A percentile compares a stretch with the other conserved stretches of the same genome.
Evolutionary conservation across 2,888 invertebrate genomes (phyloP).

Genomic region (Dolomedes plantarius): DNA sequence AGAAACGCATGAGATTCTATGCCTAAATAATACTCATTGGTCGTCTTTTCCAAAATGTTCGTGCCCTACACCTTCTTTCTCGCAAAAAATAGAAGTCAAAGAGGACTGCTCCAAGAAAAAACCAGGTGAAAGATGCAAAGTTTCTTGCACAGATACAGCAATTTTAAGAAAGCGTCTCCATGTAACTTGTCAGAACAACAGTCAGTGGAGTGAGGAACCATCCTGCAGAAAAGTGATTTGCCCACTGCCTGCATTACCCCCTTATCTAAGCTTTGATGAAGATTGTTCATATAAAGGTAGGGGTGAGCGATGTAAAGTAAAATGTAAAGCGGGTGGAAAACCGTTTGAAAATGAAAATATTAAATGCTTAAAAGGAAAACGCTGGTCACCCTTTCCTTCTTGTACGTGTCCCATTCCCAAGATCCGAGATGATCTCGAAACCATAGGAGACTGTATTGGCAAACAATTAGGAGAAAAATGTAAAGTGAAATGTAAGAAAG

Average conservation of each 20-base stretch:
- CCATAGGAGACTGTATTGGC: neutral
- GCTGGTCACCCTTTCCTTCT: constrained; percentile 4
- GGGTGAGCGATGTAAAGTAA: constrained; percentile 15
- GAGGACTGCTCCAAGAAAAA: neutral
- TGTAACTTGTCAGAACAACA: constrained; percentile 12
- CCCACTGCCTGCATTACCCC: neutral
- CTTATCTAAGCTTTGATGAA: neutral
- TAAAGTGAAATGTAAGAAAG: neutral
- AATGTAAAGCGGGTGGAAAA: neutral
- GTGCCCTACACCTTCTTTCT: constrained; percentile 9
- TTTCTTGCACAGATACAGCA: neutral
- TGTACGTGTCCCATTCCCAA: constrained; percentile 12
- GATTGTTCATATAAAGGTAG: constrained; percentile 4
- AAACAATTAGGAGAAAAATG: neutral
- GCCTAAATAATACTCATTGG: constrained; percentile 1
- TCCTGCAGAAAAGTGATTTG: neutral
- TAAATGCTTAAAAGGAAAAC: neutral
- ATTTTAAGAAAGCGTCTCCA: neutral
- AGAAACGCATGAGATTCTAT: neutral
- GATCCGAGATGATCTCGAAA: neutral
- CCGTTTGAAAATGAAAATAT: neutral
- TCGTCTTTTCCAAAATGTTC: constrained; percentile 30
- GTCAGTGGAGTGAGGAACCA: constrained; percentile 2
- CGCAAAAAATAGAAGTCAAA: neutral
- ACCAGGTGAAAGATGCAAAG: neutral